phyloP scores from a whole-genome alignment of 2,888 invertebrate genomes.

The Hydrotaea diabolus region DNA sequence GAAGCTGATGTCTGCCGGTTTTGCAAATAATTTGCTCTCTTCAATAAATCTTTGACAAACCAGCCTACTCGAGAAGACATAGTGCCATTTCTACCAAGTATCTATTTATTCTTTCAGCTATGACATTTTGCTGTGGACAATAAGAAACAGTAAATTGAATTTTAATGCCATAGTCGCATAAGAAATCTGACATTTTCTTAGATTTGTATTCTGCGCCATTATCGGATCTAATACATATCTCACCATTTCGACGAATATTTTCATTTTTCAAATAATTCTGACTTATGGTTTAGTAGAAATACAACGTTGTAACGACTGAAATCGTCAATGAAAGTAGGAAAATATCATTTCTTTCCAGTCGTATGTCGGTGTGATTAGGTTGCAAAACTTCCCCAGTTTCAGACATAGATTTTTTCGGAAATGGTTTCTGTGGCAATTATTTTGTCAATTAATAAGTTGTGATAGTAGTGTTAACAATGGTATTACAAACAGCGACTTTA shows the following conservation, averaged over 20 bases:
- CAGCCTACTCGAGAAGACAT: slow-evolving; percentile 71
- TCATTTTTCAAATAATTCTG: slow-evolving; percentile 28
- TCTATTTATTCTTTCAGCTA: slow-evolving; percentile 71
- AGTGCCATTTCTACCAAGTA: slow-evolving; percentile 68
- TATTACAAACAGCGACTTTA: not conserved
- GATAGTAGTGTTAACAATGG: slow-evolving; percentile 10
- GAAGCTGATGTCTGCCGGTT: too few relatives aligned
- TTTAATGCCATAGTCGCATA: not conserved
- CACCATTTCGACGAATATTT: not conserved
- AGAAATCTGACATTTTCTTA: too few relatives aligned
- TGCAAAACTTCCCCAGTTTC: too few relatives aligned
- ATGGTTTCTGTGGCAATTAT: slow-evolving; percentile 1
- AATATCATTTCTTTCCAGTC: slow-evolving; percentile 68
- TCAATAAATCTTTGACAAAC: slow-evolving; percentile 66
- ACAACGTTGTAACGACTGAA: slow-evolving; percentile 24
- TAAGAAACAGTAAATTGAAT: slow-evolving; percentile 58
- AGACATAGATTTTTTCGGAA: not conserved
- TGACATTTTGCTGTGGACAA: too few relatives aligned
- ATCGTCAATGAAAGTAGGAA: too few relatives aligned
- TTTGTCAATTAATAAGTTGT: slow-evolving; percentile 15
- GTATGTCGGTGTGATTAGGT: slow-evolving; percentile 45
- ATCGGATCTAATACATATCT: not conserved
- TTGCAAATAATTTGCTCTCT: slow-evolving; percentile 53
- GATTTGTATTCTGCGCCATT: too few relatives aligned
- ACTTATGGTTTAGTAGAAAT: slow-evolving; percentile 13